Conservation (phyloP, 2,113 vertebrate species). For the Hymenochirus boettgeri region DNA sequence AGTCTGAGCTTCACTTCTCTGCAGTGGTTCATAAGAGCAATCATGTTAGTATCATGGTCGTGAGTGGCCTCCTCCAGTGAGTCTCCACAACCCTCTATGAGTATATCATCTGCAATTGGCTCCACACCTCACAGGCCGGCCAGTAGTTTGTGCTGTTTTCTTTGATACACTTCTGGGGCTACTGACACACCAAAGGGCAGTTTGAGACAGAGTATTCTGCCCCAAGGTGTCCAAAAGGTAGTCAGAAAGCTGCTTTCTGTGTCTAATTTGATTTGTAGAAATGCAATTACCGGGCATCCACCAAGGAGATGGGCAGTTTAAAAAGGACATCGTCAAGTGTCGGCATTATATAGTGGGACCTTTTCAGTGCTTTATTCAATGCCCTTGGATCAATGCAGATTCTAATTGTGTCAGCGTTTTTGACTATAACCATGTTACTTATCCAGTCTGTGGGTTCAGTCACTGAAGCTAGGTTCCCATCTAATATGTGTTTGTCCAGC, state of each 20-base stretch:
- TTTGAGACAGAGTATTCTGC: constrained; percentile 24
- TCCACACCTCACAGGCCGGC: too few species aligned
- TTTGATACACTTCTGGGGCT: constrained; percentile 35
- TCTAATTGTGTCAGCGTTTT: too few species aligned
- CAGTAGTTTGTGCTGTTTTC: constrained; percentile 40
- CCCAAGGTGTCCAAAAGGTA: constrained; percentile 8
- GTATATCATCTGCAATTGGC: constrained; percentile 39
- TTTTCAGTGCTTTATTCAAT: too few species aligned
- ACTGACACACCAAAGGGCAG: too few species aligned
- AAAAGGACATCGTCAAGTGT: neutral
- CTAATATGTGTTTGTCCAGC: neutral
- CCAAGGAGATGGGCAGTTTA: too few species aligned
- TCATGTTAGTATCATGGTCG: neutral
- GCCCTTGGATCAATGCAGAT: too few species aligned
- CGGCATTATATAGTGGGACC: neutral
- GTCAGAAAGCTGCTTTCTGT: too few species aligned
- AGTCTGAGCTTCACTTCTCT: too few species aligned
- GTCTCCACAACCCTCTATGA: constrained; percentile 32
- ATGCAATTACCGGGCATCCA: too few species aligned
- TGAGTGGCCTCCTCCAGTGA: constrained; percentile 1
- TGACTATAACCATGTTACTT: too few species aligned
- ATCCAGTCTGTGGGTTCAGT: neutral
- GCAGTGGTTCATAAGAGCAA: neutral
- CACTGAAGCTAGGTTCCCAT: neutral
- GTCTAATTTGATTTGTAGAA: too few species aligned